These are phyloP conservation scores for Zaprionus davidi DNA, from an alignment of 1,140 invertebrate genomes.

Conservation along the genomic window DNA sequence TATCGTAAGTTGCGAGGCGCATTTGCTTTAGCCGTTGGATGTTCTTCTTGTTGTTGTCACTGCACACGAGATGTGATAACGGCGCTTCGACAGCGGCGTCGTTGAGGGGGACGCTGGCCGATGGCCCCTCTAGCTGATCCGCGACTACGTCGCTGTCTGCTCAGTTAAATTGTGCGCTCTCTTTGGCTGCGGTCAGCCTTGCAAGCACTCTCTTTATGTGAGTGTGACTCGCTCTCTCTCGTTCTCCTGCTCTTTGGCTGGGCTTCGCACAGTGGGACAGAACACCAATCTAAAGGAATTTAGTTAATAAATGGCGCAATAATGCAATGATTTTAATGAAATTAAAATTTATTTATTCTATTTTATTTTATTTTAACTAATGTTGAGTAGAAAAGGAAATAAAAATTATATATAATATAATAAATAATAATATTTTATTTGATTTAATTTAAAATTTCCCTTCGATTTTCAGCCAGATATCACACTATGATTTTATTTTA, in stretches of 20 bases:
- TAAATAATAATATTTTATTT: too few species aligned
- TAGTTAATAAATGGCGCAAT: too few species aligned
- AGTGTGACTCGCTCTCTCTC: neutral
- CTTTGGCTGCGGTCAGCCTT: neutral
- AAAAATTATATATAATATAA: too few species aligned
- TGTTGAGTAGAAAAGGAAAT: too few species aligned
- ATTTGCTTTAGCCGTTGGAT: slow-evolving; percentile 25
- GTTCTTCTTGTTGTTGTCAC: slow-evolving; percentile 27
- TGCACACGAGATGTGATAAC: slow-evolving; percentile 48
- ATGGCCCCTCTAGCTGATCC: neutral
- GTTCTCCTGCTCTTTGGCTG: neutral
- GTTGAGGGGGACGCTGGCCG: slow-evolving; percentile 3
- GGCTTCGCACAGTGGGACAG: too few species aligned
- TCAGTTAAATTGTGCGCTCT: neutral
- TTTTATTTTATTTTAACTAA: too few species aligned
- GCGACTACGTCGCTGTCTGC: slow-evolving; percentile 20
- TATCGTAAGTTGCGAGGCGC: slow-evolving; percentile 2
- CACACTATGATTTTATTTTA: too few species aligned
- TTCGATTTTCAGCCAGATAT: too few species aligned
- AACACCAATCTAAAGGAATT: too few species aligned
- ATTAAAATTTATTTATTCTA: too few species aligned
- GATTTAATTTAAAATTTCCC: too few species aligned
- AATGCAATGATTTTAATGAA: too few species aligned
- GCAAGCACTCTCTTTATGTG: neutral
- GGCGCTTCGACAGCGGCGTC: slow-evolving; percentile 34